These are phyloP conservation scores for Aplysina aerophoba DNA, from an alignment of 37 sponge, comb jelly and placozoan genomes.

Conservation along the genomic window DNA sequence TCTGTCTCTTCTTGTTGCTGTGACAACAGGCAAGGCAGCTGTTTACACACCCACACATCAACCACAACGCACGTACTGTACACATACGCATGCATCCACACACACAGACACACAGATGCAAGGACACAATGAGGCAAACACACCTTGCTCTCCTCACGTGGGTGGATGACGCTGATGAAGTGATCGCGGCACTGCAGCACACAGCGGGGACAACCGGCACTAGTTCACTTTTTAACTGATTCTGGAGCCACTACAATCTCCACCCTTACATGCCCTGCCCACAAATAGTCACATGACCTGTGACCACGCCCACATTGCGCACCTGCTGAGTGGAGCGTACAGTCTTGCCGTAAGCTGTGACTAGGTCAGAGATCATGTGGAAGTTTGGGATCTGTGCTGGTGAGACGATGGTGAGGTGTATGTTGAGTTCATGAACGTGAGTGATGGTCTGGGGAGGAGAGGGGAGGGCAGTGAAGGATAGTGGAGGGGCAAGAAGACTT, in stretches of 20 bases:
- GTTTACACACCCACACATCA: not conserved
- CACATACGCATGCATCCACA: not conserved
- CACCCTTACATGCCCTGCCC: not conserved
- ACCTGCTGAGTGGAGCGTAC: constrained; percentile 85
- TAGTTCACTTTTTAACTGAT: not conserved
- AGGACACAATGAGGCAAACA: constrained; percentile 33
- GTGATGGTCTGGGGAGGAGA: constrained; percentile 53
- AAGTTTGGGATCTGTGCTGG: constrained; percentile 92
- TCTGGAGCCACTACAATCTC: not conserved
- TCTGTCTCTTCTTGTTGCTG: constrained; percentile 24
- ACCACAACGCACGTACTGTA: not conserved
- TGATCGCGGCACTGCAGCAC: constrained; percentile 78
- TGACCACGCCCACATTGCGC: not conserved
- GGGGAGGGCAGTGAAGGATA: not conserved
- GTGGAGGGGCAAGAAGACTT: not conserved
- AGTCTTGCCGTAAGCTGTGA: constrained; percentile 55
- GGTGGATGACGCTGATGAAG: constrained; percentile 71
- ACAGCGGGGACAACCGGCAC: not conserved
- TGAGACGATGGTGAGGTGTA: constrained; percentile 67
- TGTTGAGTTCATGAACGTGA: constrained; percentile 70
- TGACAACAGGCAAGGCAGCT: not conserved
- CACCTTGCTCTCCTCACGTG: constrained; percentile 68
- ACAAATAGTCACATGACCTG: not conserved
- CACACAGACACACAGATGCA: constrained; percentile 10
- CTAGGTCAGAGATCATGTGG: constrained; percentile 81